Conservation (phyloP, 1,140 invertebrate genomes). For the Alviniconcha marisindica region DNA sequence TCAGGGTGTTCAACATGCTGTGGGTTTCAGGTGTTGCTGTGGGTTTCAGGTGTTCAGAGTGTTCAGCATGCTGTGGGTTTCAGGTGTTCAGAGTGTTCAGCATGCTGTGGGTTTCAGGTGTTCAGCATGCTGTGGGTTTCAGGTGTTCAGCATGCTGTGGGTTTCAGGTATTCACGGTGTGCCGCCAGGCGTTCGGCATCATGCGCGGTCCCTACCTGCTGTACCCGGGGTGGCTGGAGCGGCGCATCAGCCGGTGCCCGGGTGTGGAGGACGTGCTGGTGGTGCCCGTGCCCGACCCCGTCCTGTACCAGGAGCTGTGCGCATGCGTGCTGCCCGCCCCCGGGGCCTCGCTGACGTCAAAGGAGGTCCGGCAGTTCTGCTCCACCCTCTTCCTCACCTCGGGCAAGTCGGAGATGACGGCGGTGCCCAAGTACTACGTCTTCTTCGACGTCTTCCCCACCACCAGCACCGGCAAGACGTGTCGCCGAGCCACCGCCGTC, state of each 20-base stretch:
- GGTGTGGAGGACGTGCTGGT: constrained; percentile 5
- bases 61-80: too few relatives aligned
- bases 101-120: too few relatives aligned
- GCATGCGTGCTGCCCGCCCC: background rate
- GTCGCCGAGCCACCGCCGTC: background rate
- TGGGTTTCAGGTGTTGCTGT: too few relatives aligned
- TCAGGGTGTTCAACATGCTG: too few relatives aligned
- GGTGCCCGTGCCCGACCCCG: constrained; percentile 23
- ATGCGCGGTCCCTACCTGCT: constrained; percentile 28
- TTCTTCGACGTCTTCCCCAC: constrained; percentile 15
- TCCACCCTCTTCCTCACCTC: background rate
- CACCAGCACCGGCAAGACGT: background rate
- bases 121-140: too few relatives aligned
- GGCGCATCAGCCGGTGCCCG: background rate
- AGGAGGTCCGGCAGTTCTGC: background rate
- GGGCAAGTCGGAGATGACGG: background rate
- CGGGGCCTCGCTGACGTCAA: background rate
- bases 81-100: too few relatives aligned
- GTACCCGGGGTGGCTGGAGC: constrained; percentile 31
- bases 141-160: too few relatives aligned
- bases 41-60: too few relatives aligned
- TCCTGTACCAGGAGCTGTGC: constrained; percentile 29
- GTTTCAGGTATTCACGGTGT: background rate
- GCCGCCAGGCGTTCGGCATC: background rate
- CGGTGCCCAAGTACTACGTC: constrained; percentile 8